Conservation (phyloP, 2,888 invertebrate species). For the Apodemia duryi region DNA sequence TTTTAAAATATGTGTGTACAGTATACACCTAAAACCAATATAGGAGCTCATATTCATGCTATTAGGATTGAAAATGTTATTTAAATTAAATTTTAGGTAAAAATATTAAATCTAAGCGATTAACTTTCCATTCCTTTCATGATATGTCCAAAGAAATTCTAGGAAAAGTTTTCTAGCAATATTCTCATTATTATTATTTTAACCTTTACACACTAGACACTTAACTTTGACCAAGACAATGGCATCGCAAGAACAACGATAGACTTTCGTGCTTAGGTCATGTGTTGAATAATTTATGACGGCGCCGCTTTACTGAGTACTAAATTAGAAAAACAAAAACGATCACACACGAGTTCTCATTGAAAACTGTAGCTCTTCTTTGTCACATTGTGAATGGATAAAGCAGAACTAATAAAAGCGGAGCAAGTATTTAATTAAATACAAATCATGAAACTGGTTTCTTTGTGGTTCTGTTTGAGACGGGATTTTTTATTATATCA, state of each 20-base stretch:
- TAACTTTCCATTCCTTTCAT: no score
- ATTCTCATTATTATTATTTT: not conserved
- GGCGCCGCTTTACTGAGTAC: constrained; percentile 55
- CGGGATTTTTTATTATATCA: not conserved
- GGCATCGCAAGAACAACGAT: constrained; percentile 56
- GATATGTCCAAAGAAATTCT: no score
- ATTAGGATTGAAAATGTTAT: no score
- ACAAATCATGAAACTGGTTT: constrained; percentile 5
- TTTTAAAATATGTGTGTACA: no score
- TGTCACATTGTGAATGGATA: constrained; percentile 1
- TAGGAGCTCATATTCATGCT: no score
- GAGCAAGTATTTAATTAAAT: not conserved
- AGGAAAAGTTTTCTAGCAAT: not conserved
- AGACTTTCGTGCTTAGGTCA: constrained; percentile 45
- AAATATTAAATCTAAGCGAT: no score
- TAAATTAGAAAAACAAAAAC: constrained; percentile 66
- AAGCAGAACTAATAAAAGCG: not conserved
- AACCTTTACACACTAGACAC: not conserved
- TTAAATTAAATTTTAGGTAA: no score
- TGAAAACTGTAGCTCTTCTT: constrained; percentile 40
- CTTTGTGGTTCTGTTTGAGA: not conserved
- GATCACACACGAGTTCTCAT: constrained; percentile 43
- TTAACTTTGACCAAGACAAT: constrained; percentile 42
- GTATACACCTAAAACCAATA: no score
- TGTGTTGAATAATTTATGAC: constrained; percentile 71